These are phyloP conservation scores for Struthidea cinerea DNA, from an alignment of 2,113 vertebrate genomes.

Conservation along the genomic window DNA sequence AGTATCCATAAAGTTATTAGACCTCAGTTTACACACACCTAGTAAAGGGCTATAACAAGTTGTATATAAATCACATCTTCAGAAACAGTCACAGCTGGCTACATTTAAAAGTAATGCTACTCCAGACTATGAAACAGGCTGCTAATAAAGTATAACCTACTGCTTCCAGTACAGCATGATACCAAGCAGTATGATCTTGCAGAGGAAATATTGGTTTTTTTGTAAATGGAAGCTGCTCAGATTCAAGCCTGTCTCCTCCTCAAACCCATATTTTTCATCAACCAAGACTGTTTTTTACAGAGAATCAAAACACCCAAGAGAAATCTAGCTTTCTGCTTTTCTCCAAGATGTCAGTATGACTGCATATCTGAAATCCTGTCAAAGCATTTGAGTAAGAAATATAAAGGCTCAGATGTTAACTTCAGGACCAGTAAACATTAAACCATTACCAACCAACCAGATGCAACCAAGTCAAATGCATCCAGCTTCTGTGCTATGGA, in stretches of 20 bases:
- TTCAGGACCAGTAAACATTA: conserved; percentile 31
- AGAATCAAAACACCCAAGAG: conserved; percentile 18
- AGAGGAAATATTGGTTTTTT: not conserved
- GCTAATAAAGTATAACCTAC: conserved; percentile 3
- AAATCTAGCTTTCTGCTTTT: not conserved
- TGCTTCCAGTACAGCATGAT: not conserved
- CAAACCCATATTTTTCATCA: not conserved
- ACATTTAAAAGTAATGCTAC: conserved; percentile 2
- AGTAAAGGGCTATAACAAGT: conserved; percentile 38
- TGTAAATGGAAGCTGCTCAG: not conserved
- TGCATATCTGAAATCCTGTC: conserved; percentile 20
- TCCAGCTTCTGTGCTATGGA: conserved; percentile 33
- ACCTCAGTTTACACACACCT: conserved; percentile 23
- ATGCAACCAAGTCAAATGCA: conserved; percentile 27
- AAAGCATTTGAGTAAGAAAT: not conserved
- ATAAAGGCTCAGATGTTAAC: conserved; percentile 31
- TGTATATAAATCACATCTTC: conserved; percentile 32
- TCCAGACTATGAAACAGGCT: conserved; percentile 25
- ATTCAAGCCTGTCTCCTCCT: not conserved
- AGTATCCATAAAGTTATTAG: conserved; percentile 26
- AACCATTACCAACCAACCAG: conserved; percentile 11
- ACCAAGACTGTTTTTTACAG: not conserved
- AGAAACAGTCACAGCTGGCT: conserved; percentile 19
- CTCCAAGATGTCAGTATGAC: not conserved
- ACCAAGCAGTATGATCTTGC: not conserved